Percentiles rank a stretch among this genome's conserved stretches.
Evolutionary conservation across 2,888 invertebrate species (phyloP).

Genomic region (Eupithecia abbreviata): DNA sequence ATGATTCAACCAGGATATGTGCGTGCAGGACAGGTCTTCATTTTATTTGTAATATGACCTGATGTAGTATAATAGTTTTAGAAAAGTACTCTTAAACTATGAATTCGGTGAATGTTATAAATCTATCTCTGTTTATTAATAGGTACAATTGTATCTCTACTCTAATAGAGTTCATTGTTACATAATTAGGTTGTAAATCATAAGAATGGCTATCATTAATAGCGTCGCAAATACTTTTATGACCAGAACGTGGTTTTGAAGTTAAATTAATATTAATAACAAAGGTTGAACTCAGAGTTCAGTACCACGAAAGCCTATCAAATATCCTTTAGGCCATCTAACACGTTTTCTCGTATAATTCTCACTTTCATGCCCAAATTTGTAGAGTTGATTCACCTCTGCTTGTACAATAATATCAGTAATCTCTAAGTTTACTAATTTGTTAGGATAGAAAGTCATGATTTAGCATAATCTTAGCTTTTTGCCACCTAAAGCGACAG

Average conservation of each 20-base stretch:
- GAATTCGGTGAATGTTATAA: too few relatives aligned
- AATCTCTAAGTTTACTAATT: background rate
- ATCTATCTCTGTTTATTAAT: too few relatives aligned
- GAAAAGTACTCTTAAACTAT: too few relatives aligned
- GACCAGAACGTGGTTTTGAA: background rate
- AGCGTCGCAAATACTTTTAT: background rate
- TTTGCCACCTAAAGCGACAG: conserved; percentile 15
- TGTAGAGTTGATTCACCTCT: conserved; percentile 25
- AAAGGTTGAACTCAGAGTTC: conserved; percentile 18
- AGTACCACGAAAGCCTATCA: conserved; percentile 19
- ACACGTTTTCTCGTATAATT: conserved; percentile 20
- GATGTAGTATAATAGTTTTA: too few relatives aligned
- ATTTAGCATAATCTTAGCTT: conserved; percentile 52
- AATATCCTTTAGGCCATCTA: conserved; percentile 27
- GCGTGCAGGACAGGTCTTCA: background rate
- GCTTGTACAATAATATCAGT: background rate
- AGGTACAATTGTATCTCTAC: background rate
- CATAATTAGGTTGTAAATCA: background rate
- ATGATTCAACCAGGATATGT: background rate
- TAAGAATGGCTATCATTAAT: background rate
- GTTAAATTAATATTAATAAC: background rate
- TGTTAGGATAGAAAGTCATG: conserved; percentile 61
- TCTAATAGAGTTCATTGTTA: background rate
- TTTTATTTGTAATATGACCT: background rate
- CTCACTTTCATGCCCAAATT: conserved; percentile 43